These are phyloP conservation scores for Remorina albescens DNA, from an alignment of 2,797 vertebrate species.

Conservation along the genomic window DNA sequence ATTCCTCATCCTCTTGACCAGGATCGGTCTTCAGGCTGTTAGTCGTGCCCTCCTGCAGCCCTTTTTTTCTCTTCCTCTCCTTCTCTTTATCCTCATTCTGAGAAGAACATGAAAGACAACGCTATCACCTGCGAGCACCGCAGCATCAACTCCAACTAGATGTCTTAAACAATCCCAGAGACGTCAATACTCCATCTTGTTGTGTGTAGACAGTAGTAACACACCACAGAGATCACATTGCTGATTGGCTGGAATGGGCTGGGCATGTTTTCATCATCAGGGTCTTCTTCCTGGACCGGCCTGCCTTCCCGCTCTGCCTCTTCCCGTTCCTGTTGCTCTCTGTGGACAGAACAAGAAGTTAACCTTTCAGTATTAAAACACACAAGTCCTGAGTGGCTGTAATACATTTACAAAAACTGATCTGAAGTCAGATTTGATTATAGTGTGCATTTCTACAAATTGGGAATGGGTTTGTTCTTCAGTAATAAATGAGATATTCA, in stretches of 20 bases:
- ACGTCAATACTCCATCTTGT: background rate
- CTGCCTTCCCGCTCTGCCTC: conserved; percentile 83
- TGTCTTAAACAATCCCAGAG: background rate
- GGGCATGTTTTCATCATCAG: conserved; percentile 75
- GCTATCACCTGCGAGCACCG: background rate
- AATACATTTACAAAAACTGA: background rate
- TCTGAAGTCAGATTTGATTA: conserved; percentile 19
- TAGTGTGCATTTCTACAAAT: conserved; percentile 1
- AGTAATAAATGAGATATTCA: background rate
- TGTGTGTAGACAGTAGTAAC: background rate
- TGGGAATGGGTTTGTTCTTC: background rate
- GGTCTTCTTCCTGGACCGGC: conserved; percentile 77
- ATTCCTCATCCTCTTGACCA: conserved; percentile 78
- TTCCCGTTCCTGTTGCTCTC: conserved; percentile 86
- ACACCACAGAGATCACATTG: conserved; percentile 87
- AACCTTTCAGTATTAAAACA: conserved; percentile 11
- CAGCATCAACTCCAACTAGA: background rate
- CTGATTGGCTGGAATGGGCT: conserved; percentile 94
- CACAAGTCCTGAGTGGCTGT: background rate
- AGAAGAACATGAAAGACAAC: background rate
- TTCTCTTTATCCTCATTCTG: conserved; percentile 91
- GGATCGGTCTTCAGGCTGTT: conserved; percentile 62
- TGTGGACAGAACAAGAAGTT: conserved; percentile 44
- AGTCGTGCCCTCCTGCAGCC: conserved; percentile 42
- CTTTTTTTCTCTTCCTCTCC: conserved; percentile 77